Base-by-base conservation (phyloP, 2,888 invertebrate genomes). In the Teinopalpus imperialis region DNA sequence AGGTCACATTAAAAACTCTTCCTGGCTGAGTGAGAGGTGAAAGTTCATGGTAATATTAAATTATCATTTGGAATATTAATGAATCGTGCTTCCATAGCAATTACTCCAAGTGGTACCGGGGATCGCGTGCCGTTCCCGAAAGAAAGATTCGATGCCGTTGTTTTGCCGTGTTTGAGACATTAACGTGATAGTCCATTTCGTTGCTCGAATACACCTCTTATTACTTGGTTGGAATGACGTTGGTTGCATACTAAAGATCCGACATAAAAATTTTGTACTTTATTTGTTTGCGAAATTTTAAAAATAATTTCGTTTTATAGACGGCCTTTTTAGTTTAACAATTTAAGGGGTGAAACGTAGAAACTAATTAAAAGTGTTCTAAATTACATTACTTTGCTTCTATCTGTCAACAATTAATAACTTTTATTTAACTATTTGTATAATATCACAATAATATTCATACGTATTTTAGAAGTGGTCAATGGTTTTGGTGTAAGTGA, bases 101-200 rank as follows among this genome's bases (percentile, higher is more conserved):
- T 83, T 85, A 85, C 77, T 43, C 71, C 69, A 74, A 81, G 76
- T 81, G 83, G 82, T 79, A 82, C 81, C 68, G 54, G 52, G 48
- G 59, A 54, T 83, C 69, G 81, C 82, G 81, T 83, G 82, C 65
- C 67, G 55, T 56, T 60, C 56, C 61, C 53, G 64, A 30, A 69
- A 63, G 74, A 74, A 76, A 74, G 72, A 66, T 62, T 53, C 58
- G 59, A 58, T 59, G 58, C 56, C 55, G 49, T 55, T 49, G 53
- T 49, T 50, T 53, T 53, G 54, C 57, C 34, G 42, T 53, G 48
- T 54, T 54, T 55, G 53, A 39, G 51, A 49, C 50, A 59, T 57
- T 53, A 54, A 48, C 49, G 39, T 47, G 40, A 47, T 48, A 48
- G 47, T 42, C 37, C 18, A 5, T 34, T 13, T 4, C 42, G n/a